These are phyloP conservation scores for Drosophila pachea DNA, from an alignment of 1,140 invertebrate genomes.

Conservation along the genomic window DNA sequence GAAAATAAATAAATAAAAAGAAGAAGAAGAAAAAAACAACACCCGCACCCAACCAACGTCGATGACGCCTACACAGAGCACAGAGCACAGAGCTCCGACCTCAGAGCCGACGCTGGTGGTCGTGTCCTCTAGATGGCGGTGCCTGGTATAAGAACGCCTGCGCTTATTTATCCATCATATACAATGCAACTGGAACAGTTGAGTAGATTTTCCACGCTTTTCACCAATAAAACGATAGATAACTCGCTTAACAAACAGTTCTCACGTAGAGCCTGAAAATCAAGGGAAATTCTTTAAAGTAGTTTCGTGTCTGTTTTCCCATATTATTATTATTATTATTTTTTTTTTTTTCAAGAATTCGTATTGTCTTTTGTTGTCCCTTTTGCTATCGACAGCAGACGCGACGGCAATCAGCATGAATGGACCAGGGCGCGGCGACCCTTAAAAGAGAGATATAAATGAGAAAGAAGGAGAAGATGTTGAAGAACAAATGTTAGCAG, in stretches of 20 bases:
- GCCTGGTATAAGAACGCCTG: slow-evolving; percentile 28
- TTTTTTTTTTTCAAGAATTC: slow-evolving; percentile 14
- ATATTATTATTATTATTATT: too few species aligned
- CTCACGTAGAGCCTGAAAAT: slow-evolving; percentile 48
- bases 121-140: not conserved
- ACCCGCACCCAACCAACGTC: slow-evolving; percentile 30
- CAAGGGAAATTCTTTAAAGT: slow-evolving; percentile 1
- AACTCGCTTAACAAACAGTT: slow-evolving; percentile 65
- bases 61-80: slow-evolving; percentile 31
- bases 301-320: slow-evolving; percentile 1
- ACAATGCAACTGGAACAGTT: slow-evolving; percentile 21
- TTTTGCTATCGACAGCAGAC: slow-evolving; percentile 60
- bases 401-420: slow-evolving; percentile 69
- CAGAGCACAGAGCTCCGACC: not conserved
- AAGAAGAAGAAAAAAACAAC: not conserved
- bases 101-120: slow-evolving; percentile 30
- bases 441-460: slow-evolving; percentile 44
- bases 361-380: slow-evolving; percentile 50
- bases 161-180: slow-evolving; percentile 15
- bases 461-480: slow-evolving; percentile 25
- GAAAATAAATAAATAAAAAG: slow-evolving; percentile 14
- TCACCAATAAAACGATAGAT: slow-evolving; percentile 64
- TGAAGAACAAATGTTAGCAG: slow-evolving; percentile 40
- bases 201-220: slow-evolving; percentile 54
- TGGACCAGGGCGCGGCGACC: slow-evolving; percentile 48